Conservation (phyloP, 2,888 invertebrate species). For the Silvanus unidentatus region DNA sequence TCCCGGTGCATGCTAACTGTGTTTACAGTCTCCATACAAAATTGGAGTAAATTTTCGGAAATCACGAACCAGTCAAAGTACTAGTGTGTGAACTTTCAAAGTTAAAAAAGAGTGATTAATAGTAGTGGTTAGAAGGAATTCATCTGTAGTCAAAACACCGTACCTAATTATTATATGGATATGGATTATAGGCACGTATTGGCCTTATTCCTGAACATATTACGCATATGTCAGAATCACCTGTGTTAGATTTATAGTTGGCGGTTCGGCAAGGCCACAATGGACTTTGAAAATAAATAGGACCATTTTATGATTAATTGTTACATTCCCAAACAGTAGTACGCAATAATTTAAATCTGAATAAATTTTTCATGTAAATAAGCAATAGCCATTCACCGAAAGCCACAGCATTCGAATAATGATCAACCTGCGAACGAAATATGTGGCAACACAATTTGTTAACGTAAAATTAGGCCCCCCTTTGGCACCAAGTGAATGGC, state of each 20-base stretch:
- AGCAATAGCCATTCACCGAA: too few species aligned
- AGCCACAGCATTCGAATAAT: too few species aligned
- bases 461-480: neutral
- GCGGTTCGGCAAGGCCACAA: too few species aligned
- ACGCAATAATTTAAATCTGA: too few species aligned
- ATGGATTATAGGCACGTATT: conserved; percentile 33
- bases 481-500: conserved; percentile 17
- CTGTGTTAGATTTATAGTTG: conserved; percentile 19
- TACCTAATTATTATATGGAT: conserved; percentile 31
- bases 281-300: too few species aligned
- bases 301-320: too few species aligned
- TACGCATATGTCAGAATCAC: conserved; percentile 26
- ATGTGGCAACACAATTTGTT: too few species aligned
- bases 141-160: conserved; percentile 16
- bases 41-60: conserved; percentile 22
- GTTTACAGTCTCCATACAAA: conserved; percentile 12
- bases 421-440: too few species aligned
- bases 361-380: too few species aligned
- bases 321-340: too few species aligned
- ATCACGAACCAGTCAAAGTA: conserved; percentile 20
- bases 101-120: conserved; percentile 27
- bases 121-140: conserved; percentile 12
- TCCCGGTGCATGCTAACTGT: too few species aligned
- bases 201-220: conserved; percentile 27
- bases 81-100: conserved; percentile 20